These are phyloP conservation scores for Theocolax elegans DNA, from an alignment of 1,140 invertebrate genomes.

Conservation along the genomic window DNA sequence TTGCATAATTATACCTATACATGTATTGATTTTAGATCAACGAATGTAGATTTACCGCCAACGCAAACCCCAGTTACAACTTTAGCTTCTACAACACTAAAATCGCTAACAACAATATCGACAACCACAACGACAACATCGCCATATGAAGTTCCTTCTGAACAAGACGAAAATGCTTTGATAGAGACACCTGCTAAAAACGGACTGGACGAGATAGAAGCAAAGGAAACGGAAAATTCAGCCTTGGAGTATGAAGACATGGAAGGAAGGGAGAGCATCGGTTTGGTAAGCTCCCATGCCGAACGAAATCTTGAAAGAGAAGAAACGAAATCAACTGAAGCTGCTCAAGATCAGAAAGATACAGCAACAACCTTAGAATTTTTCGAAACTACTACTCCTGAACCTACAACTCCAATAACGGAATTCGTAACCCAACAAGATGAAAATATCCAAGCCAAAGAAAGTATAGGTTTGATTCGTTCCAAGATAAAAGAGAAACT, in stretches of 20 bases:
- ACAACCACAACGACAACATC: not conserved
- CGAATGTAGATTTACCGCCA: not conserved
- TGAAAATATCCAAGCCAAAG: slow-evolving; percentile 7
- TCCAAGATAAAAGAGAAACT: slow-evolving; percentile 9
- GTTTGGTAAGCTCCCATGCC: slow-evolving; percentile 48
- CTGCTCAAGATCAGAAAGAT: not conserved
- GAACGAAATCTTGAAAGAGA: slow-evolving; percentile 36
- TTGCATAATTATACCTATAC: no score
- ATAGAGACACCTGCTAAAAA: not conserved
- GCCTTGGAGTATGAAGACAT: slow-evolving; percentile 46
- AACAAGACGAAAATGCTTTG: not conserved
- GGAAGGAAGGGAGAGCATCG: slow-evolving; percentile 56
- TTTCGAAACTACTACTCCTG: not conserved
- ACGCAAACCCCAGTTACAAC: not conserved
- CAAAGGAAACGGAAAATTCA: not conserved
- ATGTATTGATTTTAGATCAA: no score
- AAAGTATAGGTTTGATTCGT: not conserved
- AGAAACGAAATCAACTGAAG: slow-evolving; percentile 5
- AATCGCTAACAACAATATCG: no score
- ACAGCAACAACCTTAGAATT: not conserved
- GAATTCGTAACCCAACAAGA: not conserved
- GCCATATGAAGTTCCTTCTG: not conserved
- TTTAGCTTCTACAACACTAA: not conserved
- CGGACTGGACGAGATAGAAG: not conserved
- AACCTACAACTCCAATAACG: no score